Evolutionary conservation across 2,113 vertebrate species (phyloP).

Genomic region (Campylomormyrus tamandua): DNA sequence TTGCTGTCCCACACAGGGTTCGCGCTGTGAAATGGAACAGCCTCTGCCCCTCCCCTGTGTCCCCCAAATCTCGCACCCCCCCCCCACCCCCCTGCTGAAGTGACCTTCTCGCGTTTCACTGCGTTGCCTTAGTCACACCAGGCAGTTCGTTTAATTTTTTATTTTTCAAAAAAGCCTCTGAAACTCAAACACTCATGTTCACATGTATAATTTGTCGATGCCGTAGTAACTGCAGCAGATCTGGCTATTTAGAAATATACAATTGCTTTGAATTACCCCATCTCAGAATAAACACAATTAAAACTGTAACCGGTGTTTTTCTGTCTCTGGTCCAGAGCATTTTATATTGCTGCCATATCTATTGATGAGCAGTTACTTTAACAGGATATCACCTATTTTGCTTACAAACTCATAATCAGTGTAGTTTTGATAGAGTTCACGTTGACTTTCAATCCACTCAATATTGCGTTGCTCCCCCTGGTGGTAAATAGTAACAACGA

Average conservation of each 20-base stretch:
- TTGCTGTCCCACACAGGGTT: background rate
- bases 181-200: background rate
- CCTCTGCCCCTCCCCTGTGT: background rate
- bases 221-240: background rate
- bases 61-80: background rate
- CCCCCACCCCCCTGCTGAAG: background rate
- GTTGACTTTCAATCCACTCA: background rate
- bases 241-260: background rate
- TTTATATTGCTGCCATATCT: background rate
- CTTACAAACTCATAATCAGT: background rate
- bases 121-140: background rate
- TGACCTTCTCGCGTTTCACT: background rate
- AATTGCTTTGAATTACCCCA: background rate
- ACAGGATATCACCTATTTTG: background rate
- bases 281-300: constrained; percentile 2
- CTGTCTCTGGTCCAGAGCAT: background rate
- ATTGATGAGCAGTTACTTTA: constrained; percentile 7
- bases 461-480: background rate
- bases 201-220: background rate
- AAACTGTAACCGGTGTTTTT: background rate
- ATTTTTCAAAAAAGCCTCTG: background rate
- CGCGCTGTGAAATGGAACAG: background rate
- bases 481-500: background rate
- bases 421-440: background rate
- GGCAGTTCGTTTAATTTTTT: background rate